Base-by-base conservation (phyloP, 2,888 invertebrate genomes). In the Erebia epiphron region DNA sequence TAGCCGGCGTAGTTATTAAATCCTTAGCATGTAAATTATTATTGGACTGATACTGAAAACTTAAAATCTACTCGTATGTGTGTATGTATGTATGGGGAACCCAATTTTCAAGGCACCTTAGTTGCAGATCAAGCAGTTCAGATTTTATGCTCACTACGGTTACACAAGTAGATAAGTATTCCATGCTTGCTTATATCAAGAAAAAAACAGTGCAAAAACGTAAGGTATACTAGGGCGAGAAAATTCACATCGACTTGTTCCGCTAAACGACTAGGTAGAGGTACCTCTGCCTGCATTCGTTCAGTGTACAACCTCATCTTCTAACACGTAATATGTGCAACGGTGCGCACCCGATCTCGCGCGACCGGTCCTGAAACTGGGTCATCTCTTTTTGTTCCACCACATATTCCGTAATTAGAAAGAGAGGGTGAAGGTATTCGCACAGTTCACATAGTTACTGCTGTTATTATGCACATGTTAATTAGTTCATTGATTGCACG, bases 311-410 rank as follows among this genome's bases (percentile, higher is more conserved):
- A 91, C 90, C 89, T 77, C 79, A 78, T 80, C 90, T 89, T 89
- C 89, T 89, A 90, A 88, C 89, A 90, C 90, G 92, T 91, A 91
- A 91, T 89, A 85, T 86, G 89, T 88, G 90, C 91, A 91, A 89
- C 92, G 91, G 91, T 87, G 90, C 88, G 88, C 87, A 83, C 90
- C 88, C 89, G 89, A 92, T 92, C 92, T 90, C 87, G 90, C 87
- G 86, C 91, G 90, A 92, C 93, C 92, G 92, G 92, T 92, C 88
- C 83, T 80, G 84, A 89, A 94, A 90, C 88, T 93, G 83, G 93
- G 94, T 88, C 92, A 92, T 93, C 91, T 92, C 92, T 93, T 94
- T 93, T 93, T 93, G 92, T 92, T 93, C 87, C 88, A 89, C 87
- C 87, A 88, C 89, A 84, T 90, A 90, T 91, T 89, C 92, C 87